Evolutionary conservation across 2,797 vertebrate genomes (phyloP), one percentile per base, ranked within the genome.

Genomic region (Anabacerthia variegaticeps): DNA sequence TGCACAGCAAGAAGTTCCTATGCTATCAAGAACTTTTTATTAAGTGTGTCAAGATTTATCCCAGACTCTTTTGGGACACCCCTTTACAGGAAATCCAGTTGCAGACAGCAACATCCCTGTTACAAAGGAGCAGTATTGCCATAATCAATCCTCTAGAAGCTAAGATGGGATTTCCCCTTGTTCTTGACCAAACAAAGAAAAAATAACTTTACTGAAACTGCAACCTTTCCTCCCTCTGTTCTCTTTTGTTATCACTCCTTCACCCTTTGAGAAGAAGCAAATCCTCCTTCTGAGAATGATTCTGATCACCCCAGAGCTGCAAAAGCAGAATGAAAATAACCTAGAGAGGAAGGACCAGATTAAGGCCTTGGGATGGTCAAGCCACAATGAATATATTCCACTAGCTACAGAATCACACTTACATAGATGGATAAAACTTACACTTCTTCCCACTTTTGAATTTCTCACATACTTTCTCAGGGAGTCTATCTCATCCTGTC

Each of bases 401-500:
- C 49, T 13, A 55, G 27, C 55, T 75, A 83, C 39, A 0, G 0
- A 75, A 36, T 11, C 75, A 30, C 39, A 58, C 17, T n/a, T 55
- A 14, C 0, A 0, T 22, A 56, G 36, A 28, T 6, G 52, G 16
- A 12, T 54, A 22, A 43, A n/a, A 12, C 41, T 44, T 44, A 65
- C 28, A 20, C 32, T 73, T 86, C 49, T 39, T 67, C n/a, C 49
- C n/a, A 10, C 39, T 75, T 75, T 46, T 1, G 1, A 61, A 49
- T 19, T 37, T 39, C 39, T 68, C 32, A 12, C 10, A 4, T n/a
- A 26, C 28, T 55, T 86, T 69, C 37, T 39, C 41, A 55, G 20
- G 36, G 41, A 83, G 23, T 58, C 36, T 68, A 16, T 48, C 77
- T 83, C 28, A 18, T 34, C 37, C 37, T 21, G 21, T 55, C 34